Conservation (phyloP, 1,140 invertebrate species). For the Drosophila rhopaloa region DNA sequence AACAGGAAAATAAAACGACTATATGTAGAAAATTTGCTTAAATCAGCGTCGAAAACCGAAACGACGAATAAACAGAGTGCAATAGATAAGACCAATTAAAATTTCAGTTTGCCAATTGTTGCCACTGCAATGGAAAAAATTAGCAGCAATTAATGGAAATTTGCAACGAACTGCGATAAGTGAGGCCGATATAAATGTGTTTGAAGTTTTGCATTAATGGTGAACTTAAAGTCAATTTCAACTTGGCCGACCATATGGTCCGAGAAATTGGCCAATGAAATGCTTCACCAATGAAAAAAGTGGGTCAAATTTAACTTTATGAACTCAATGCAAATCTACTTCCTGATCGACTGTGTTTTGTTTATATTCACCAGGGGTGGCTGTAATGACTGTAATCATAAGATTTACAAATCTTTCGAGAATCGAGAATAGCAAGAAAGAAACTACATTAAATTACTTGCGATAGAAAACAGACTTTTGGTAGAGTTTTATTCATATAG, state of each 20-base stretch:
- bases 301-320: constrained; percentile 35
- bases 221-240: constrained; percentile 37
- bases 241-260: constrained; percentile 22
- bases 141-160: constrained; percentile 77
- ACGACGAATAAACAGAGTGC: constrained; percentile 52
- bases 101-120: constrained; percentile 69
- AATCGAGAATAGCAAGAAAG: too few relatives aligned
- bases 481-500: too few relatives aligned
- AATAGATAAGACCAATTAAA: constrained; percentile 64
- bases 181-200: constrained; percentile 57
- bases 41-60: constrained; percentile 54
- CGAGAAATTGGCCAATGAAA: constrained; percentile 35
- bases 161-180: constrained; percentile 60
- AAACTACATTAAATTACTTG: too few relatives aligned
- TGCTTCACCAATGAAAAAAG: constrained; percentile 21
- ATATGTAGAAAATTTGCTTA: constrained; percentile 31
- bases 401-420: too few relatives aligned
- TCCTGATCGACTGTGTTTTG: constrained; percentile 27
- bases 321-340: constrained; percentile 26
- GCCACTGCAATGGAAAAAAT: constrained; percentile 43
- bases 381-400: too few relatives aligned
- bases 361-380: too few relatives aligned
- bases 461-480: too few relatives aligned
- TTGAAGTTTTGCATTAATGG: constrained; percentile 57
- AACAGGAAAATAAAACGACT: constrained; percentile 11